A percentile compares a stretch with the other conserved stretches of the same genome.
Conservation (phyloP, 2,888 invertebrate species). For the Alitta virens region DNA sequence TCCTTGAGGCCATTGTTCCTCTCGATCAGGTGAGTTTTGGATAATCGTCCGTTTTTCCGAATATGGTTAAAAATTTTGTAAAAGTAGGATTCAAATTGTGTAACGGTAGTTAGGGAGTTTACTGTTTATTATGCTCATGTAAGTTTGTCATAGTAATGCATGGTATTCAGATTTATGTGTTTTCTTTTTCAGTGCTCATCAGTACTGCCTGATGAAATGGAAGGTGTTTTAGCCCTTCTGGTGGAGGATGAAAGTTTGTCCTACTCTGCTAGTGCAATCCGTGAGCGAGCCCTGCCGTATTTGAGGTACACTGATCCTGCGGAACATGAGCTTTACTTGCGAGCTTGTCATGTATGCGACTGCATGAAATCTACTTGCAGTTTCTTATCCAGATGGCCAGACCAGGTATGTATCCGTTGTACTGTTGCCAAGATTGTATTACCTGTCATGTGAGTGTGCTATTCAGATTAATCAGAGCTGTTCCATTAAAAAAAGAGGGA, state of each 20-base stretch:
- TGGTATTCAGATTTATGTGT: too few species aligned
- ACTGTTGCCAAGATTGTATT: too few species aligned
- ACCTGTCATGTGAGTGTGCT: too few species aligned
- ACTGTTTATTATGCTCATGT: too few species aligned
- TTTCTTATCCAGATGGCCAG: slow-evolving; percentile 35
- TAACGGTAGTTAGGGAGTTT: too few species aligned
- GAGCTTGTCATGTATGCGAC: slow-evolving; percentile 37
- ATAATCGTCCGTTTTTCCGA: too few species aligned
- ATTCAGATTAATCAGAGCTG: too few species aligned
- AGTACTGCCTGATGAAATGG: slow-evolving; percentile 39
- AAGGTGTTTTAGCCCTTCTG: slow-evolving; percentile 32
- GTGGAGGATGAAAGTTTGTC: slow-evolving; percentile 46
- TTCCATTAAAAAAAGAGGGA: too few species aligned
- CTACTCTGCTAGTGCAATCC: slow-evolving; percentile 37
- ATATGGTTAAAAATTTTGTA: too few species aligned
- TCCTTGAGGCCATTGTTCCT: slow-evolving; percentile 42
- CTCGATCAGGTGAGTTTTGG: slow-evolving; percentile 35
- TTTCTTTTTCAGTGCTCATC: slow-evolving; percentile 16
- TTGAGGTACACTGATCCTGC: slow-evolving; percentile 38
- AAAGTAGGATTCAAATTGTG: too few species aligned
- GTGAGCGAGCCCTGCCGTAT: slow-evolving; percentile 35
- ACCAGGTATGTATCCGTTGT: slow-evolving; percentile 18
- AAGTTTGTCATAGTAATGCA: too few species aligned
- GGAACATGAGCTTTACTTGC: slow-evolving; percentile 34
- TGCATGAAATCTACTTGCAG: slow-evolving; percentile 45